phyloP scores from a whole-genome alignment of 2,113 vertebrate genomes.

The Amphilophus citrinellus region DNA sequence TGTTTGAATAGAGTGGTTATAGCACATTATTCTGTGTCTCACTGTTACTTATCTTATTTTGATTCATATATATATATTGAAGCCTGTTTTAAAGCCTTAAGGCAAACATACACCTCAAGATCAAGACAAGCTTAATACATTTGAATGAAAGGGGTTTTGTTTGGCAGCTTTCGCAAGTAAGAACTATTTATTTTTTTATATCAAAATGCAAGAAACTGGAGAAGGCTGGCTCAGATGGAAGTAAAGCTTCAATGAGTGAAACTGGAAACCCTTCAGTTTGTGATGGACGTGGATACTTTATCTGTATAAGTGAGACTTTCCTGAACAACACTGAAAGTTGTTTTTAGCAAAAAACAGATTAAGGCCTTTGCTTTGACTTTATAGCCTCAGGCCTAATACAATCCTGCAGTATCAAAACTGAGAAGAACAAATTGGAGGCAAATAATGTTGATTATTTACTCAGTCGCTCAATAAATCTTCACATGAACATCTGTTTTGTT shows the following conservation, averaged over 20 bases:
- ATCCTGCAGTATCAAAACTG: not conserved
- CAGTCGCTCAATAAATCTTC: not conserved
- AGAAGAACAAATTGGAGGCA: conserved; percentile 3
- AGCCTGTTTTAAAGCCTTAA: not conserved
- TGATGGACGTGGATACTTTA: not conserved
- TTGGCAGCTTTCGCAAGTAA: not conserved
- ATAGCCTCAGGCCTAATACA: not conserved
- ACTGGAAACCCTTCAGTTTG: not conserved
- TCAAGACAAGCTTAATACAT: not conserved
- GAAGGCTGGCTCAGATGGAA: not conserved
- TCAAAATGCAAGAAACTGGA: conserved; percentile 67
- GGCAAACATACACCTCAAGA: conserved; percentile 26
- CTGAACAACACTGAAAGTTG: too few relatives aligned
- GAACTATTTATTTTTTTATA: conserved; percentile 30
- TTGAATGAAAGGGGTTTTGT: fast-evolving
- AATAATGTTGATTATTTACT: not conserved
- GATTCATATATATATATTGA: not conserved
- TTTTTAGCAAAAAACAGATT: too few relatives aligned
- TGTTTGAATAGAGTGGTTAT: not conserved
- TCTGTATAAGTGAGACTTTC: too few relatives aligned
- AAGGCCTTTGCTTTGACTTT: not conserved
- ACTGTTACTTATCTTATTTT: not conserved
- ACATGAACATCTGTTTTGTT: not conserved
- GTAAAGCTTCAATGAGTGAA: not conserved
- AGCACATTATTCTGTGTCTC: not conserved